phyloP scores from a whole-genome alignment of 2,888 invertebrate genomes.

The Ophion costatus region DNA sequence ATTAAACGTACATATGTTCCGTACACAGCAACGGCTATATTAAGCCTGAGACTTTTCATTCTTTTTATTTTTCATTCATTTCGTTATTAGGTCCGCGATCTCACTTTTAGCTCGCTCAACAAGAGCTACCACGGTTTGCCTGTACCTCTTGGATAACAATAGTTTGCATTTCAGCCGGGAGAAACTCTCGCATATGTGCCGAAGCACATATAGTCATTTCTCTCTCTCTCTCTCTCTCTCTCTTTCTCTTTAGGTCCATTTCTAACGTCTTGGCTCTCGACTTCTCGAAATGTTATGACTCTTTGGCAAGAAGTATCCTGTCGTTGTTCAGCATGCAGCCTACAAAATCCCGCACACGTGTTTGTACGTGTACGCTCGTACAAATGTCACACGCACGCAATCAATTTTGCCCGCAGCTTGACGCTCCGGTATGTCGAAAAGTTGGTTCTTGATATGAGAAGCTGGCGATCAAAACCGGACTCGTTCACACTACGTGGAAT shows the following conservation, averaged over 20 bases:
- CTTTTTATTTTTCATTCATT: constrained; percentile 45
- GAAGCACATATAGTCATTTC: not conserved
- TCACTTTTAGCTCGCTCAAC: constrained; percentile 58
- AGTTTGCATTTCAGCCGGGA: constrained; percentile 78
- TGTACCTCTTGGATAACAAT: constrained; percentile 69
- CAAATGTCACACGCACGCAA: not conserved
- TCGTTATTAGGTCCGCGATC: constrained; percentile 55
- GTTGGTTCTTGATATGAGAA: no score
- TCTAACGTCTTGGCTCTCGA: not conserved
- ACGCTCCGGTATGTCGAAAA: no score
- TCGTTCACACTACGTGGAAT: no score
- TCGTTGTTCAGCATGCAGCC: constrained; percentile 1
- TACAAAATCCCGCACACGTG: not conserved
- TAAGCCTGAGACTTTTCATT: constrained; percentile 20
- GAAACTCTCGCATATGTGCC: constrained; percentile 72
- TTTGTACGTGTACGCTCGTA: not conserved
- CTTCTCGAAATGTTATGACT: not conserved
- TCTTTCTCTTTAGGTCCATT: not conserved
- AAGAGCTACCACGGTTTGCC: constrained; percentile 66
- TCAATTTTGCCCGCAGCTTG: not conserved
- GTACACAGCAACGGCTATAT: constrained; percentile 13
- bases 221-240: not conserved
- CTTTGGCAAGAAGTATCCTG: not conserved
- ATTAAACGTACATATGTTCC: constrained; percentile 16
- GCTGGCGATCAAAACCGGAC: no score